These are phyloP conservation scores for Halocynthia roretzi DNA, from an alignment of 23 tunicate genomes.

Conservation along the genomic window DNA sequence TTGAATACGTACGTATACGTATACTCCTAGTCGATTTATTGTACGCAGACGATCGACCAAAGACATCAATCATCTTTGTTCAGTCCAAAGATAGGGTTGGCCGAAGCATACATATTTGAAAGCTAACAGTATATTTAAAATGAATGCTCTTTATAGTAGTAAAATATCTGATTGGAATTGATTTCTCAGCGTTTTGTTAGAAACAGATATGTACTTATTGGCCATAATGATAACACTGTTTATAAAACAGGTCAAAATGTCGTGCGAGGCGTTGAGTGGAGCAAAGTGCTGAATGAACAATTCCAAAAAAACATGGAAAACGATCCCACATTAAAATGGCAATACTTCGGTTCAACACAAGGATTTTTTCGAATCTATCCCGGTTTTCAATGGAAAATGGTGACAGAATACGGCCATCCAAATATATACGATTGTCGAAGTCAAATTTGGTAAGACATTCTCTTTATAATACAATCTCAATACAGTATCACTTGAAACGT, in stretches of 20 bases:
- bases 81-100: too few relatives aligned
- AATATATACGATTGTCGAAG: slow-evolving; percentile 88
- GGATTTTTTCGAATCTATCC: slow-evolving; percentile 89
- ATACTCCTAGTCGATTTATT: too few relatives aligned
- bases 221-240: too few relatives aligned
- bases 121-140: too few relatives aligned
- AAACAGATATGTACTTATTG: too few relatives aligned
- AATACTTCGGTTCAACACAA: slow-evolving; percentile 81
- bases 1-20: too few relatives aligned
- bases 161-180: too few relatives aligned
- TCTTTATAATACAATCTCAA: not conserved
- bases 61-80: too few relatives aligned
- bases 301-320: slow-evolving; percentile 42
- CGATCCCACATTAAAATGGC: slow-evolving; percentile 67
- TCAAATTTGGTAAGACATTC: slow-evolving; percentile 45
- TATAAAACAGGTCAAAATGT: slow-evolving; percentile 30
- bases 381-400: slow-evolving; percentile 71
- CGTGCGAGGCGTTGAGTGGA: slow-evolving; percentile 45
- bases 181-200: too few relatives aligned
- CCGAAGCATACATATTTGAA: too few relatives aligned
- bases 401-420: slow-evolving; percentile 33
- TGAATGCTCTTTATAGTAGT: too few relatives aligned
- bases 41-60: too few relatives aligned
- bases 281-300: slow-evolving; percentile 46
- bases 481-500: not conserved